A percentile compares a stretch with the other conserved stretches of the same genome.
Conservation (phyloP, 2,888 invertebrate genomes). For the Nephrotoma flavescens region DNA sequence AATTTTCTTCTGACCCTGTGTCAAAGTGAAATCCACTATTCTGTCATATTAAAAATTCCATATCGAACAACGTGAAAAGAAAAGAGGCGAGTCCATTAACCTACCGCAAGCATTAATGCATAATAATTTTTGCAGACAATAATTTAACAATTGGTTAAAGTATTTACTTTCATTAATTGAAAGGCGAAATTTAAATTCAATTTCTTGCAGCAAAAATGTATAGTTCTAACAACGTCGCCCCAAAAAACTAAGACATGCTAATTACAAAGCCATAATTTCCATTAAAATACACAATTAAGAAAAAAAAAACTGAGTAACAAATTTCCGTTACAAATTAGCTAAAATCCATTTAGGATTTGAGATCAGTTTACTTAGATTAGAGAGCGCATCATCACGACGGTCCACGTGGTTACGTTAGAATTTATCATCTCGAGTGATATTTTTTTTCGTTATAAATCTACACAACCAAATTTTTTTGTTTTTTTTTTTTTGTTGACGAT, state of each 20-base stretch:
- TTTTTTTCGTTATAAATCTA: background rate
- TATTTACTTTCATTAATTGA: background rate
- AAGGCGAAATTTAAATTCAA: background rate
- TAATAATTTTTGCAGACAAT: background rate
- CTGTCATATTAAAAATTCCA: no score
- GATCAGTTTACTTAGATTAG: background rate
- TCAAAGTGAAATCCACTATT: no score
- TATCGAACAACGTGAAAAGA: no score
- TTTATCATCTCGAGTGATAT: background rate
- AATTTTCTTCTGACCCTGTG: no score
- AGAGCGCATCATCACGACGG: background rate
- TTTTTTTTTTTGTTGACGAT: background rate
- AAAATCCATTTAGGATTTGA: background rate
- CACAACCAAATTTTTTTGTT: background rate
- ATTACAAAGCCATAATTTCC: background rate
- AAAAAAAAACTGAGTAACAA: background rate
- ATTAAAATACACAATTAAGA: background rate
- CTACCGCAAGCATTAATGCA: background rate
- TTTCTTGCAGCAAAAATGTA: background rate
- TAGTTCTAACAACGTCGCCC: background rate
- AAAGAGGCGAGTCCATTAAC: background rate
- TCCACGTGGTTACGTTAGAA: background rate
- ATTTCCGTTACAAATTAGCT: background rate
- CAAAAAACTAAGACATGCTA: background rate
- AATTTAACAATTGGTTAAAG: no score